A percentile compares a stretch with the other conserved stretches of the same genome.
phyloP scores from a whole-genome alignment of 2,888 invertebrate species.

The Erannis defoliaria region DNA sequence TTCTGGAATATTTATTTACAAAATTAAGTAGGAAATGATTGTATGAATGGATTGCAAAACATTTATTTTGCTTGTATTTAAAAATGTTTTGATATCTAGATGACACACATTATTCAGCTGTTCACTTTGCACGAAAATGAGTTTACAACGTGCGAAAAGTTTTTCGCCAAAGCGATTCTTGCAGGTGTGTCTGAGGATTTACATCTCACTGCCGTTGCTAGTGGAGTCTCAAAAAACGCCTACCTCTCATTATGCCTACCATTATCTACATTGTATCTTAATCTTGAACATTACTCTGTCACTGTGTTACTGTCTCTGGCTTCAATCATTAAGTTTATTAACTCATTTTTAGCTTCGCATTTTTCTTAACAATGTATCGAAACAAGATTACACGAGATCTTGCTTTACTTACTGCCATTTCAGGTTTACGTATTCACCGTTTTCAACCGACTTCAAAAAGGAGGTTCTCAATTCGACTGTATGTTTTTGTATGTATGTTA shows the following conservation, averaged over 20 bases:
- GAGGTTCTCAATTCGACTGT: no score
- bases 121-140: constrained; percentile 10
- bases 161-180: constrained; percentile 1
- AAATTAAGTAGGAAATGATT: no score
- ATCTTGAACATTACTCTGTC: constrained; percentile 32
- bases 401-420: not conserved
- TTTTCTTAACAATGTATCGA: not conserved
- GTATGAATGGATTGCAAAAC: no score
- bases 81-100: constrained; percentile 4
- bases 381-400: not conserved
- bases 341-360: constrained; percentile 11
- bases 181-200: constrained; percentile 26
- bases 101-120: constrained; percentile 17
- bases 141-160: not conserved
- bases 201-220: constrained; percentile 22
- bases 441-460: no score
- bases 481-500: no score
- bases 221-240: constrained; percentile 25
- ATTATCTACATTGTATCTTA: constrained; percentile 40
- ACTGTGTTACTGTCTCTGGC: constrained; percentile 12
- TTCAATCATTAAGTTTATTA: constrained; percentile 9
- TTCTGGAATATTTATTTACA: not conserved
- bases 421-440: no score
- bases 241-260: constrained; percentile 24
- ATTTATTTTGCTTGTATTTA: not conserved